Evolutionary conservation across 2,797 vertebrate genomes (phyloP).

Genomic region (Poliocrania exsul): DNA sequence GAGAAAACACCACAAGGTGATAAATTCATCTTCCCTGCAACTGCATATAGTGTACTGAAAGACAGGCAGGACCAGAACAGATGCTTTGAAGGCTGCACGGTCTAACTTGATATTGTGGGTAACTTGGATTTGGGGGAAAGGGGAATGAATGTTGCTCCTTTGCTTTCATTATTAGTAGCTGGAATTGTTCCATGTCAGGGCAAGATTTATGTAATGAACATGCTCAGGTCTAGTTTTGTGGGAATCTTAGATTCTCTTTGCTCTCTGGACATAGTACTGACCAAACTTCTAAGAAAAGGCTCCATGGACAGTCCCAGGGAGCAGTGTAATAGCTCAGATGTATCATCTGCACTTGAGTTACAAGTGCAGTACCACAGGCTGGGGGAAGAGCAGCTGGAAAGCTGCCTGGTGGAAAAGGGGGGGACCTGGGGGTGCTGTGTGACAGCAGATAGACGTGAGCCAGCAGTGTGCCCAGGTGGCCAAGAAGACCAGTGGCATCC

Average conservation of each 20-base stretch:
- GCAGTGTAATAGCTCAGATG: background rate
- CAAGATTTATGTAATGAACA: background rate
- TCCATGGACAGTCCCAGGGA: background rate
- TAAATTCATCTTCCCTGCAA: background rate
- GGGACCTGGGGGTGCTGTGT: background rate
- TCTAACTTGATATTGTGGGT: background rate
- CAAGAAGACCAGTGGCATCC: background rate
- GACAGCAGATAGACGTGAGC: rapidly evolving
- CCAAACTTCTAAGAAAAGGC: background rate
- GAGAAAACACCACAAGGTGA: constrained; percentile 68
- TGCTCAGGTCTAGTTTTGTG: background rate
- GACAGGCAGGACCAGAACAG: background rate
- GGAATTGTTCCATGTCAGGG: background rate
- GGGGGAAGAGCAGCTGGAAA: background rate
- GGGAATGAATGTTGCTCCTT: background rate
- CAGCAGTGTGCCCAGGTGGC: background rate
- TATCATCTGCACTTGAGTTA: background rate
- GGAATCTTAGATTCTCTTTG: background rate
- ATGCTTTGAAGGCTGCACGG: background rate
- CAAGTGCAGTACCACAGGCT: background rate
- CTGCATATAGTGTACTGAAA: background rate
- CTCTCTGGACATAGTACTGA: background rate
- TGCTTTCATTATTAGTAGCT: background rate
- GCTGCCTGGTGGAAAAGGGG: rapidly evolving
- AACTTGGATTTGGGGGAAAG: background rate